Conservation (phyloP, 2,113 vertebrate genomes). For the Panthera tigris region DNA sequence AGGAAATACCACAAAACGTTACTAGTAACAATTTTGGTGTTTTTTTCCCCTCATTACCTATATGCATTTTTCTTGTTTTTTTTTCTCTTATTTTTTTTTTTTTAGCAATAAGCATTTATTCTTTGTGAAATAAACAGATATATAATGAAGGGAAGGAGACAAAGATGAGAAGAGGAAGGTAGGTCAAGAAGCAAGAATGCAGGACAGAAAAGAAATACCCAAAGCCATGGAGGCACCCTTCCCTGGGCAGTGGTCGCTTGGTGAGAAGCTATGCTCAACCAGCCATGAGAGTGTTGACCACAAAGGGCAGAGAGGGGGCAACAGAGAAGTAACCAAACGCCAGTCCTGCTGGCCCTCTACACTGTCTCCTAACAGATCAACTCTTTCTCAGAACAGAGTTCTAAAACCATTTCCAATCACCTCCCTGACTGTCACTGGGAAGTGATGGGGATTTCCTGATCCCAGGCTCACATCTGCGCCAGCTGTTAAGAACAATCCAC, state of each 20-base stretch:
- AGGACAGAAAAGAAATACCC: not conserved
- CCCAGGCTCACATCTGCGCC: not conserved
- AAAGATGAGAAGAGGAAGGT: not conserved
- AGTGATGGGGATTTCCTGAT: constrained; percentile 58
- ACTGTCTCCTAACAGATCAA: not conserved
- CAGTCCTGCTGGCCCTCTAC: not conserved
- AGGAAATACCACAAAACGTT: constrained; percentile 66
- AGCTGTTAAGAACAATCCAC: not conserved
- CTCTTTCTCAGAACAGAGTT: not conserved
- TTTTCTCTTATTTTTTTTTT: not conserved
- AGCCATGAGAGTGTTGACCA: accelerated
- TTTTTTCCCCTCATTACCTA: not conserved
- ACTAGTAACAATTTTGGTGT: not conserved
- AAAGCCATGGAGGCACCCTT: not conserved
- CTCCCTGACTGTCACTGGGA: not conserved
- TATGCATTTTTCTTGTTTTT: not conserved
- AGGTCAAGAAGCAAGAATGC: not conserved
- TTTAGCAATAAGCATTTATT: not conserved
- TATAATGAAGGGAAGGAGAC: not conserved
- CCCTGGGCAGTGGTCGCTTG: accelerated
- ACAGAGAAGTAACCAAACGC: not conserved
- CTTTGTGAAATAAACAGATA: not conserved
- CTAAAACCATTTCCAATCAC: not conserved
- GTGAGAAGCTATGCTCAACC: not conserved
- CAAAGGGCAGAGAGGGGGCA: not conserved